Evolutionary conservation across 2,797 vertebrate genomes (phyloP), one percentile per base, ranked within the genome.

Genomic region (Galaxias olidus): DNA sequence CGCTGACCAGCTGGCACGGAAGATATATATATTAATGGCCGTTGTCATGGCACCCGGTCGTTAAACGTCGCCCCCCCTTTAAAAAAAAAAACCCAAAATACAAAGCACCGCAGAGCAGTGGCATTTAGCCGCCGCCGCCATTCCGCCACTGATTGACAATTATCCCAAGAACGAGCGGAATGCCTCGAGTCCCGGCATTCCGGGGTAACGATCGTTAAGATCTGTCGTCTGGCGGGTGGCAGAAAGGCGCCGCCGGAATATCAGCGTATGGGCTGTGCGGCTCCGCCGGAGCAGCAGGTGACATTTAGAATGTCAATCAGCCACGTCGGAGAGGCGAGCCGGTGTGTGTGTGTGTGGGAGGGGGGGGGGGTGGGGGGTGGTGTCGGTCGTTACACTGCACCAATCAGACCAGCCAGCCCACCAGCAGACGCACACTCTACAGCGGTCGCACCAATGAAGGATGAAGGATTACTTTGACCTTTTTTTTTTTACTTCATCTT

Each of bases 281-380:
- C 59, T 55, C 8, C 3, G 78, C 65, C 79, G 58, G 67, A 75
- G 59, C 60, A 40, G 69, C 66, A 44, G 81, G 81, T 86, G 86
- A 85, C 89, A 86, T 88, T 90, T 90, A 74, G 57, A 80, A 77
- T 69, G 72, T 76, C 81, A 83, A 82, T 86, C 79, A 81, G 79
- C 71, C 73, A 61, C 76, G 50, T 63, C 66, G 75, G 72, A 83
- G 82, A 78, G 30, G 6, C 30, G 30, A 30, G 30, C n/a, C n/a
- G n/a, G n/a, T n/a, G n/a, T n/a, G n/a, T n/a, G n/a, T n/a, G n/a
- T n/a, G n/a, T n/a, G n/a, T n/a, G n/a, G n/a, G n/a, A n/a, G n/a
- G n/a, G n/a, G n/a, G n/a, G n/a, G n/a, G n/a, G n/a, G n/a, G n/a
- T n/a, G n/a, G n/a, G n/a, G n/a, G n/a, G n/a, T n/a, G n/a, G n/a